Percentiles rank a stretch among this genome's conserved stretches.
These are phyloP conservation scores for Neogobius melanostomus DNA, from an alignment of 2,113 vertebrate species.

Conservation along the genomic window DNA sequence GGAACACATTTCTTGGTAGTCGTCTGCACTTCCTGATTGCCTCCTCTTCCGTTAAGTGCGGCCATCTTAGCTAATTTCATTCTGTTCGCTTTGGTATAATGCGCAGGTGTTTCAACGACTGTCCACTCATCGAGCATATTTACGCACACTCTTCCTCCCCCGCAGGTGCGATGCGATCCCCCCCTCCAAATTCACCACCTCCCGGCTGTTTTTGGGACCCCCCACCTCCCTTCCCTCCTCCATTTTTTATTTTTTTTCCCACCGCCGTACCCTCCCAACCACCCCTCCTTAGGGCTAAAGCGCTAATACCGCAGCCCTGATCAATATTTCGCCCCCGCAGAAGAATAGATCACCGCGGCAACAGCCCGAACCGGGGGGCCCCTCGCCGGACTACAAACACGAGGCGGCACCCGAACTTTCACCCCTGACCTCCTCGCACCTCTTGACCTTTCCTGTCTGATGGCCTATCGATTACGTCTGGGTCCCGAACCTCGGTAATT, in stretches of 20 bases:
- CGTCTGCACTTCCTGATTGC: no score
- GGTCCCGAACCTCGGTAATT: conserved; percentile 64
- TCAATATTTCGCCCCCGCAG: conserved; percentile 68
- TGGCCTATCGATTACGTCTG: conserved; percentile 83
- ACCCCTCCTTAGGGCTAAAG: conserved; percentile 54
- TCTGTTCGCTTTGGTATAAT: no score
- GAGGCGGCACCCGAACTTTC: conserved; percentile 62
- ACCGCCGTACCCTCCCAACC: neutral
- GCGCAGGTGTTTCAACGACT: neutral
- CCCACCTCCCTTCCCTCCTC: neutral
- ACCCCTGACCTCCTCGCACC: conserved; percentile 69
- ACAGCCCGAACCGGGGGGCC: conserved; percentile 51
- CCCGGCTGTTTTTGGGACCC: neutral
- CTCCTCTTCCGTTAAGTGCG: no score
- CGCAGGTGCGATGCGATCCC: conserved; percentile 32
- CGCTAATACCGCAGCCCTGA: conserved; percentile 56
- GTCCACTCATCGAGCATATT: neutral
- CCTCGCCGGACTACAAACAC: conserved; percentile 38
- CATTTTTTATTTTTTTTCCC: neutral
- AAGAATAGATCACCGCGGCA: conserved; percentile 52
- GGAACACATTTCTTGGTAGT: no score
- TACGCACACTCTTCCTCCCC: neutral
- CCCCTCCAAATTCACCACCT: no score
- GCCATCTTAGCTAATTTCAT: no score
- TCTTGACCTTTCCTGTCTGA: conserved; percentile 77